Percentiles rank a stretch among this genome's conserved stretches.
Evolutionary conservation across 2,113 vertebrate genomes (phyloP).

Genomic region (Dicrurus megarhynchus): DNA sequence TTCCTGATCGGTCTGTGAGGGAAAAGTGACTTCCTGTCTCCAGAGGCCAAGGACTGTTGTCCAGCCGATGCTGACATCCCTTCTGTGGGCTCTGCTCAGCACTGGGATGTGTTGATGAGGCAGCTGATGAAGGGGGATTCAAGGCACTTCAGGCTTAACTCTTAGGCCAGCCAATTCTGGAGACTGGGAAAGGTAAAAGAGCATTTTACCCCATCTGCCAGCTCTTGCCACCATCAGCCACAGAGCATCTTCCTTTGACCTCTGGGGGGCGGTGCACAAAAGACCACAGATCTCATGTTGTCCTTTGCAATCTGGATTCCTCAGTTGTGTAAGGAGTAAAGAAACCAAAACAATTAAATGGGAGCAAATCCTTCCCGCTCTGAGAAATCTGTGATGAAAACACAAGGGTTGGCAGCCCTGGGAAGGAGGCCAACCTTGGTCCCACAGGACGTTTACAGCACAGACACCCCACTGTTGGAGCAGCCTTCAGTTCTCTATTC

Average conservation of each 20-base stretch:
- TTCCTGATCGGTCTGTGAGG: neutral
- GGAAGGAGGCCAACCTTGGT: neutral
- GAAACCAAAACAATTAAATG: neutral
- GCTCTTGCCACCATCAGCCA: neutral
- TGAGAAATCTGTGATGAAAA: neutral
- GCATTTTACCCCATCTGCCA: neutral
- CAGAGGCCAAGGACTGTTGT: neutral
- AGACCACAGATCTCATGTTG: neutral
- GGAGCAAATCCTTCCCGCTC: neutral
- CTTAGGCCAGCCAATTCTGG: neutral
- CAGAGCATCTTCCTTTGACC: neutral
- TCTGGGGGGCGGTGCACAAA: neutral
- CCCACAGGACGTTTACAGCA: accelerated
- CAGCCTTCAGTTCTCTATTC: neutral
- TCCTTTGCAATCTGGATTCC: neutral
- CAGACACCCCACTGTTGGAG: neutral
- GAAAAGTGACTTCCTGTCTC: neutral
- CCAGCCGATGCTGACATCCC: neutral
- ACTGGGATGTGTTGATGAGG: neutral
- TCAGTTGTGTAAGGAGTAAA: neutral
- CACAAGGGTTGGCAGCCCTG: neutral
- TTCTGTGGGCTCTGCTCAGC: neutral
- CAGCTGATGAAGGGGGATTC: neutral
- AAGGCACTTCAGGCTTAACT: neutral
- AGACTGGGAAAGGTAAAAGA: neutral